phyloP scores from a whole-genome alignment of 2,113 vertebrate genomes.

The Forbesichthys papilliferus region DNA sequence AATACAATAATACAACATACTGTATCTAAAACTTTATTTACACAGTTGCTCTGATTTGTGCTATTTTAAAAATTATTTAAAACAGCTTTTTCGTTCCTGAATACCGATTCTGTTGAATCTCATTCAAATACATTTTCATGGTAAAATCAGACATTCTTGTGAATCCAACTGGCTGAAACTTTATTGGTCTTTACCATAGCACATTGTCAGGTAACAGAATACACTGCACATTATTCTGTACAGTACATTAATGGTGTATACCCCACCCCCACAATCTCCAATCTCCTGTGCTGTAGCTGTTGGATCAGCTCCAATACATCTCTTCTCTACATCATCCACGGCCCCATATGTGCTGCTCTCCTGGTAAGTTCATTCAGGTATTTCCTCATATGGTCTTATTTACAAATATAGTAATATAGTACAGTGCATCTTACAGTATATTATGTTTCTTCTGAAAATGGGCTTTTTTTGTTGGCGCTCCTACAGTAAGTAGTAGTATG shows the following conservation, averaged over 20 bases:
- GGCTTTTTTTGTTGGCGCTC: not conserved
- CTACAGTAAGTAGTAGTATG: not conserved
- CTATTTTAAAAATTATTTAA: no score
- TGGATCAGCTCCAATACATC: constrained; percentile 98
- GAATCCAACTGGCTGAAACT: constrained; percentile 1
- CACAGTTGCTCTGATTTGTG: no score
- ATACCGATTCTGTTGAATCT: not conserved
- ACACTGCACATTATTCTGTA: not conserved
- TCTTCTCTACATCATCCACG: constrained; percentile 96
- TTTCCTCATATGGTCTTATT: not conserved
- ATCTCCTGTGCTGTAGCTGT: constrained; percentile 77
- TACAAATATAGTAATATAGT: not conserved
- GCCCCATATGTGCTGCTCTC: constrained; percentile 94
- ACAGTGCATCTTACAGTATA: not conserved
- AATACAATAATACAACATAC: no score
- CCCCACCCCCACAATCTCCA: constrained; percentile 1
- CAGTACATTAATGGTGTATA: constrained; percentile 6
- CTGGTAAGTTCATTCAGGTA: constrained; percentile 77
- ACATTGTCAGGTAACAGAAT: not conserved
- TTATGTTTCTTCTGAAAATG: not conserved
- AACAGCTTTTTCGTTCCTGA: no score
- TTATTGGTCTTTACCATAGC: constrained; percentile 7
- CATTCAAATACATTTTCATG: not conserved
- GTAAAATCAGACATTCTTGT: constrained; percentile 7
- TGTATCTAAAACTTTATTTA: no score